Base-by-base conservation (phyloP, 2,888 invertebrate species). In the Liodrosophila aerea region DNA sequence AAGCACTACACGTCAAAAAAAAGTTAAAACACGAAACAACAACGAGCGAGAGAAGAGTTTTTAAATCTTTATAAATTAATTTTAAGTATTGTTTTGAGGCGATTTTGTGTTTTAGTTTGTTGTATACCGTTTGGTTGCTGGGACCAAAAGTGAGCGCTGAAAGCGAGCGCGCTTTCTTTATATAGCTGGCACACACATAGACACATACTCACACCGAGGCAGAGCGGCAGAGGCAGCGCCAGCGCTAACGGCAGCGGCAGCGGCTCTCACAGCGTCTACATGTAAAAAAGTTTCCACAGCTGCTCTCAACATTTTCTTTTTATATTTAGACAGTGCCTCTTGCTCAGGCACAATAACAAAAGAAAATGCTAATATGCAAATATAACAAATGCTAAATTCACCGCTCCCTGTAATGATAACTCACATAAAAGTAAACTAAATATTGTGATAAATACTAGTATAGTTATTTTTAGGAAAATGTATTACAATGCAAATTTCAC, bases 71-170 rank as follows among this genome's bases (percentile, higher is more conserved):
- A n/a, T n/a, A n/a, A n/a, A n/a, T n/a, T n/a, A n/a, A n/a, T n/a
- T n/a, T n/a, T n/a, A n/a, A n/a, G n/a, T n/a, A n/a, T n/a, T 34
- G 22, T 49, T 18, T 44, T 82, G 11, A 2, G 22, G 22, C 22
- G 22, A 4, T 22, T 2, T 22, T 50, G 31, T 52, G n/a, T n/a
- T n/a, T n/a, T 30, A 57, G 18, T 49, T 53, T 73, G 75, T 41
- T 80, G 73, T 81, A 54, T 66, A 72, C 87, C 85, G 80, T 85
- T 85, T 76, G 85, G 78, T 80, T 63, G 84, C 81, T 88, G 87
- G 73, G 84, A 89, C 85, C 78, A 89, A 88, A 88, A 89, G 88
- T 89, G 89, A 89, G 87, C 87, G 72, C 61, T 61, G 67, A 74
- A 75, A 65, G 71, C 76, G 73, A 75, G 62, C 67, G 69, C 66